Conservation (phyloP, 2,888 invertebrate species). For the Cheilosia scutellata region DNA sequence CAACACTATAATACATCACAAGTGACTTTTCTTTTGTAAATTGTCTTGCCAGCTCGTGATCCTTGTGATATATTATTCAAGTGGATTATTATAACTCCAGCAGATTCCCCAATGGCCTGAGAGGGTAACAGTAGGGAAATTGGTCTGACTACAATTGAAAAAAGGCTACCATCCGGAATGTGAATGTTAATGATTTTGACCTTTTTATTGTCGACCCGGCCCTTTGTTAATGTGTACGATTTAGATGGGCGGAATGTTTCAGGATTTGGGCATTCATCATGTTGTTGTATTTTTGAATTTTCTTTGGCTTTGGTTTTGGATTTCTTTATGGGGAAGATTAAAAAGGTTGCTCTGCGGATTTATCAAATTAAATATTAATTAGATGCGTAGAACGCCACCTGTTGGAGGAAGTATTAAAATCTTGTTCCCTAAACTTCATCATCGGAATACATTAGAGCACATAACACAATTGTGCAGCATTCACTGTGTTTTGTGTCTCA, state of each 20-base stretch:
- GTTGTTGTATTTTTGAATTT: not conserved
- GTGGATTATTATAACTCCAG: conserved; percentile 36
- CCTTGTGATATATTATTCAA: conserved; percentile 65
- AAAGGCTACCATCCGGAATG: conserved; percentile 44
- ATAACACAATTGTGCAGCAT: too few species aligned
- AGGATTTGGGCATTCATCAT: not conserved
- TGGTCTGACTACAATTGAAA: conserved; percentile 27
- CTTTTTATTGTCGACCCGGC: conserved; percentile 24
- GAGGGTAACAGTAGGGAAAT: not conserved
- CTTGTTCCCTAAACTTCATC: too few species aligned
- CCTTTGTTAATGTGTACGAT: conserved; percentile 7
- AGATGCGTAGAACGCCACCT: too few species aligned
- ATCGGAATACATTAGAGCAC: too few species aligned
- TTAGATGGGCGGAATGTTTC: not conserved
- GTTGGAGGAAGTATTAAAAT: too few species aligned
- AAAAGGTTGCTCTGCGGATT: not conserved
- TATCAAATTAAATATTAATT: not conserved
- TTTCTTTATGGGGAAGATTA: not conserved
- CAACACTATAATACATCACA: conserved; percentile 40
- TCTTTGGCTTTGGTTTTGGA: not conserved
- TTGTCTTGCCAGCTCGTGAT: conserved; percentile 17
- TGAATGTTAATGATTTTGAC: conserved; percentile 63
- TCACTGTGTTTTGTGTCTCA: too few species aligned
- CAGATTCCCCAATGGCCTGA: not conserved
- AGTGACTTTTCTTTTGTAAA: not conserved